phyloP scores from a whole-genome alignment of 1,140 invertebrate genomes.

The Rhynchophorus ferrugineus region DNA sequence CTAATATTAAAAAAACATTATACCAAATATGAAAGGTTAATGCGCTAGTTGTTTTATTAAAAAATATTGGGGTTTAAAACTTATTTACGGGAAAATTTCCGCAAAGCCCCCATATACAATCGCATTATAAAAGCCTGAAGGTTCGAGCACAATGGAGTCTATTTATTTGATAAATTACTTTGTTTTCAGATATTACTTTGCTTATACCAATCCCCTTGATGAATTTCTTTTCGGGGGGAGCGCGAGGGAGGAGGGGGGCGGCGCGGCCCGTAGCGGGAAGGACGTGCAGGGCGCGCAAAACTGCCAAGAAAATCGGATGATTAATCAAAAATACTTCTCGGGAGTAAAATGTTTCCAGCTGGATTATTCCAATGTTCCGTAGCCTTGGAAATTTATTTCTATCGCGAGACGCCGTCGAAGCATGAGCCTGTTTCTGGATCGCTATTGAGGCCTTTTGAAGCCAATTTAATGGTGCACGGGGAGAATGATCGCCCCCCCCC shows the following conservation, averaged over 20 bases:
- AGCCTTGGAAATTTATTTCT: conserved; percentile 1
- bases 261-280: not conserved
- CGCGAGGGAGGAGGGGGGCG: not conserved
- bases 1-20: no score
- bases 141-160: conserved; percentile 36
- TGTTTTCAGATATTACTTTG: conserved; percentile 38
- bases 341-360: conserved; percentile 4
- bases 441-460: no score
- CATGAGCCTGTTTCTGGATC: no score
- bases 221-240: conserved; percentile 19
- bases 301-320: conserved; percentile 24
- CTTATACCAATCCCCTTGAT: conserved; percentile 21
- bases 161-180: conserved; percentile 40
- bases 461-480: no score
- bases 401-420: no score
- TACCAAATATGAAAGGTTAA: no score
- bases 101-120: conserved; percentile 11
- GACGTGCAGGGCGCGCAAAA: conserved; percentile 6
- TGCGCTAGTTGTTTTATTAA: no score
- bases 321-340: conserved; percentile 22
- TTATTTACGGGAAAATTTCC: no score
- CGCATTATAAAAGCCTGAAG: conserved; percentile 25
- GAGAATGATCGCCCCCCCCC: no score
- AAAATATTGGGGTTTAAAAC: no score
- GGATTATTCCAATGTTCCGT: conserved; percentile 3